A percentile compares a stretch with the other conserved stretches of the same genome.
Evolutionary conservation across 2,888 invertebrate genomes (phyloP).

Genomic region (Melolontha melolontha): DNA sequence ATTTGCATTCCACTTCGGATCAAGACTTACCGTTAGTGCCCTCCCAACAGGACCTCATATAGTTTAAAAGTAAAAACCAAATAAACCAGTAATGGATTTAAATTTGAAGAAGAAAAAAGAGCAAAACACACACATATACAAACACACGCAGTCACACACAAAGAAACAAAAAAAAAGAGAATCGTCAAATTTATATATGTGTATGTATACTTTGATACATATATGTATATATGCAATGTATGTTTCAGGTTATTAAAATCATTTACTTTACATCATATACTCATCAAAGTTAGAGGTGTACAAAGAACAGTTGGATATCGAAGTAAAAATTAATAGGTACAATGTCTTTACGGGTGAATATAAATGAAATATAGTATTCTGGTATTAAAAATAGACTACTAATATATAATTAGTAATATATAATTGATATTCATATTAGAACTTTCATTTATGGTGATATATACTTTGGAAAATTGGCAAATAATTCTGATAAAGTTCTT

Average conservation of each 20-base stretch:
- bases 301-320: no score
- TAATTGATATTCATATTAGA: no score
- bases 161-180: slow-evolving; percentile 35
- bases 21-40: slow-evolving; percentile 60
- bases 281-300: no score
- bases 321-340: slow-evolving; percentile 32
- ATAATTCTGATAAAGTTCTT: no score
- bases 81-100: slow-evolving; percentile 19
- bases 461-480: no score
- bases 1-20: slow-evolving; percentile 47
- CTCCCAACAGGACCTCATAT: slow-evolving; percentile 56
- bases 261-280: slow-evolving; percentile 32
- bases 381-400: slow-evolving; percentile 6
- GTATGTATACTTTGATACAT: not conserved
- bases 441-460: no score
- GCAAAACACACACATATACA: slow-evolving; percentile 13
- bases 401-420: no score
- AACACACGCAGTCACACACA: slow-evolving; percentile 18
- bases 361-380: slow-evolving; percentile 33
- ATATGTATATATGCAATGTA: slow-evolving; percentile 7
- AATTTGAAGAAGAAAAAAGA: not conserved
- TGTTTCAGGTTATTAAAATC: slow-evolving; percentile 38
- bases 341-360: slow-evolving; percentile 38
- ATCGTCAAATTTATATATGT: slow-evolving; percentile 36
- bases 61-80: slow-evolving; percentile 40